Evolutionary conservation across 2,888 invertebrate species (phyloP).

Genomic region (Trissolcus brochymenae): DNA sequence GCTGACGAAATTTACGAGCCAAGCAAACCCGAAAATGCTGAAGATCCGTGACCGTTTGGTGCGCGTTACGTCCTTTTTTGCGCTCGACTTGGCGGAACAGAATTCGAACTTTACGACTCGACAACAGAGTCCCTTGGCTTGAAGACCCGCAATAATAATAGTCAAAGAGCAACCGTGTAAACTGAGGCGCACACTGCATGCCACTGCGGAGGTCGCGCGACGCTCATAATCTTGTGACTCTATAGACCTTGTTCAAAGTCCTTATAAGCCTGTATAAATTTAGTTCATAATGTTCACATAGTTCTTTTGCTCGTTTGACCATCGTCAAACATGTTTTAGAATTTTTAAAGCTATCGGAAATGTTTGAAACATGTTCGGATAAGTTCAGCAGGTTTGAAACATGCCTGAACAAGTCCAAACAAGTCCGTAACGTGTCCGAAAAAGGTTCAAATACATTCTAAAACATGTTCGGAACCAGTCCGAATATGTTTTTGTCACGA

Average conservation of each 20-base stretch:
- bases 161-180: conserved; percentile 57
- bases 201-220: conserved; percentile 56
- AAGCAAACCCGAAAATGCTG: conserved; percentile 49
- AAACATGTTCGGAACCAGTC: no score
- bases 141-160: conserved; percentile 58
- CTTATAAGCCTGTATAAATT: no score
- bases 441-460: no score
- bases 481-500: no score
- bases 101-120: conserved; percentile 60
- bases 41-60: conserved; percentile 48
- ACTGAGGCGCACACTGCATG: conserved; percentile 46
- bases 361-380: no score
- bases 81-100: conserved; percentile 53
- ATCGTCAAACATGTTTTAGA: no score
- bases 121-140: conserved; percentile 59
- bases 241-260: conserved; percentile 57
- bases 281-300: no score
- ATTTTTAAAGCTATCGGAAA: no score
- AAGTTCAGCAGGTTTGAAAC: no score
- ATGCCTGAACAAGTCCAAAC: no score
- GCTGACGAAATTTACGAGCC: conserved; percentile 48
- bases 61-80: conserved; percentile 35
- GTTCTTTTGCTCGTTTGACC: no score
- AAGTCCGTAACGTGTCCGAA: no score
- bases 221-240: conserved; percentile 66